Conservation (phyloP, 2,888 invertebrate genomes). For the Philereme transversata region DNA sequence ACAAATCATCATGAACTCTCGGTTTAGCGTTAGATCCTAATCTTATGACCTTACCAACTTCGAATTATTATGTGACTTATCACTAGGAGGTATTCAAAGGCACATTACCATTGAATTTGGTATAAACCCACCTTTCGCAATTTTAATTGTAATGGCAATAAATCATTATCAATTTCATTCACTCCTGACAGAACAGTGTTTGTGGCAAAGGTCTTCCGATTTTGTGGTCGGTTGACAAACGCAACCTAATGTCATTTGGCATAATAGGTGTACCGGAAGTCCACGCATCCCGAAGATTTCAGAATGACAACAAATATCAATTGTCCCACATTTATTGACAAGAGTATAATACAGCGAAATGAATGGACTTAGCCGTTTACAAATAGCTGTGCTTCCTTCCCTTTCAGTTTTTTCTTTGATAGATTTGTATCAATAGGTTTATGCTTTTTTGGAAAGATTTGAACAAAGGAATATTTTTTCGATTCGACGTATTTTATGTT, state of each 20-base stretch:
- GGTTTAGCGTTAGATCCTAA: no score
- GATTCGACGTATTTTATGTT: background rate
- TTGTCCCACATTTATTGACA: conserved; percentile 61
- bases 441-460: conserved; percentile 40
- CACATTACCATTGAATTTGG: no score
- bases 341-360: conserved; percentile 51
- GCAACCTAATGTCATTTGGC: conserved; percentile 52
- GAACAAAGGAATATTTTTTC: conserved; percentile 25
- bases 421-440: conserved; percentile 56
- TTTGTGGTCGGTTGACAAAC: conserved; percentile 64
- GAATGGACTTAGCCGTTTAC: conserved; percentile 53
- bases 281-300: conserved; percentile 47
- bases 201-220: conserved; percentile 24
- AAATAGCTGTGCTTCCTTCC: conserved; percentile 53
- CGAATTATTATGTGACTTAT: no score
- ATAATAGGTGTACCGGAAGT: conserved; percentile 74
- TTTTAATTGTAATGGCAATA: conserved; percentile 19
- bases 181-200: background rate
- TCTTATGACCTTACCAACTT: no score
- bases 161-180: conserved; percentile 22
- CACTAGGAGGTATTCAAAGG: no score
- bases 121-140: no score
- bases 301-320: conserved; percentile 73
- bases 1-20: no score
- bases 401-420: conserved; percentile 53